phyloP scores from a whole-genome alignment of 2,888 invertebrate genomes.

The Synergus umbraculus region DNA sequence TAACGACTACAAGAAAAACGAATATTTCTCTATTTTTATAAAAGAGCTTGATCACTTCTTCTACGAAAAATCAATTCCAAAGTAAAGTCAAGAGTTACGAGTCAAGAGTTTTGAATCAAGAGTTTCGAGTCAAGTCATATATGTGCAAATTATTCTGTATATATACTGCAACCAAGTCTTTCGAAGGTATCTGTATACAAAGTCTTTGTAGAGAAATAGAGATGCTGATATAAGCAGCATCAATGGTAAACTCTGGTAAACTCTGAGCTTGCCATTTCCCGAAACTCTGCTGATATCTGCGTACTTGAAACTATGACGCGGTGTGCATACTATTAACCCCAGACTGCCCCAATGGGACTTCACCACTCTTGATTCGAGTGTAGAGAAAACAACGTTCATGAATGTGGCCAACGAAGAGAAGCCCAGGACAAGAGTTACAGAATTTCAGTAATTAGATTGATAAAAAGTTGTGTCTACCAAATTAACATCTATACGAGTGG shows the following conservation, averaged over 20 bases:
- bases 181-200: neutral
- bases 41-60: neutral
- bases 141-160: constrained; percentile 15
- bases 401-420: constrained; percentile 6
- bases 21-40: constrained; percentile 6
- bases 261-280: constrained; percentile 1
- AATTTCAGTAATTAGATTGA: constrained; percentile 3
- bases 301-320: constrained; percentile 18
- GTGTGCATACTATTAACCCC: constrained; percentile 38
- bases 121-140: neutral
- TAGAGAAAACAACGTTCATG: constrained; percentile 24
- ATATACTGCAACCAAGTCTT: constrained; percentile 11
- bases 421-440: neutral
- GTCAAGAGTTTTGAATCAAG: too few relatives aligned
- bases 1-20: neutral
- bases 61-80: neutral
- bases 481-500: neutral
- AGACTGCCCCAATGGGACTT: constrained; percentile 31
- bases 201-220: constrained; percentile 32
- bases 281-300: constrained; percentile 35
- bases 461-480: neutral
- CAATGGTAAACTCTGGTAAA: constrained; percentile 24
- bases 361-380: constrained; percentile 28
- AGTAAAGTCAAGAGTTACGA: neutral
- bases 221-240: constrained; percentile 35